Conservation (phyloP, 2,888 invertebrate genomes). For the Patella depressa region DNA sequence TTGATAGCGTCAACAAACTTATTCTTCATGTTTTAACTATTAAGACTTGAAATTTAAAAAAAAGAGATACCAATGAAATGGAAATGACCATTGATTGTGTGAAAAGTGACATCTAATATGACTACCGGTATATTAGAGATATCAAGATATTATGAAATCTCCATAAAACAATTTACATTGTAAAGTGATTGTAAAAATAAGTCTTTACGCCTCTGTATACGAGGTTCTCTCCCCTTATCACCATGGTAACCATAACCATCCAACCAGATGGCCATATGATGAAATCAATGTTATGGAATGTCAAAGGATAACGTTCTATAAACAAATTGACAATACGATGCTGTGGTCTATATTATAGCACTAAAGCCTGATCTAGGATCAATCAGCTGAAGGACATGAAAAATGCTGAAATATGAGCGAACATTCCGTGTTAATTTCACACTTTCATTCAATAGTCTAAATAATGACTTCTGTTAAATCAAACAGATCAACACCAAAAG, state of each 20-base stretch:
- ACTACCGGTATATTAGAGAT: too few relatives aligned
- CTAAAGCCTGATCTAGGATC: neutral
- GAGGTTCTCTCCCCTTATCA: neutral
- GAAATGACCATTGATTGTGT: too few relatives aligned
- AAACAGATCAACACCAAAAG: neutral
- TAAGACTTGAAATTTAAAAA: too few relatives aligned
- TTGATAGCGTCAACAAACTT: too few relatives aligned
- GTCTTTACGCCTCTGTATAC: neutral
- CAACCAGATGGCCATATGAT: constrained; percentile 3
- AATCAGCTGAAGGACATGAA: constrained; percentile 1
- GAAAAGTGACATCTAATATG: too few relatives aligned
- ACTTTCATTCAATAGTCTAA: neutral
- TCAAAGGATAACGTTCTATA: neutral
- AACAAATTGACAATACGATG: neutral
- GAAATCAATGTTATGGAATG: constrained; percentile 10
- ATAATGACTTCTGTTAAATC: neutral
- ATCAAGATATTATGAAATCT: too few relatives aligned
- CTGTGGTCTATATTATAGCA: neutral
- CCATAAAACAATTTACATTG: neutral
- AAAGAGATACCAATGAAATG: too few relatives aligned
- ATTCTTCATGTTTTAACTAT: too few relatives aligned
- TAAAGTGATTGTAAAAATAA: constrained; percentile 10
- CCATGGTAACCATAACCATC: neutral
- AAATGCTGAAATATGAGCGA: constrained; percentile 7
- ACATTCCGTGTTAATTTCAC: neutral